phyloP scores from a whole-genome alignment of 2,113 vertebrate genomes.

The Amazona guildingii region DNA sequence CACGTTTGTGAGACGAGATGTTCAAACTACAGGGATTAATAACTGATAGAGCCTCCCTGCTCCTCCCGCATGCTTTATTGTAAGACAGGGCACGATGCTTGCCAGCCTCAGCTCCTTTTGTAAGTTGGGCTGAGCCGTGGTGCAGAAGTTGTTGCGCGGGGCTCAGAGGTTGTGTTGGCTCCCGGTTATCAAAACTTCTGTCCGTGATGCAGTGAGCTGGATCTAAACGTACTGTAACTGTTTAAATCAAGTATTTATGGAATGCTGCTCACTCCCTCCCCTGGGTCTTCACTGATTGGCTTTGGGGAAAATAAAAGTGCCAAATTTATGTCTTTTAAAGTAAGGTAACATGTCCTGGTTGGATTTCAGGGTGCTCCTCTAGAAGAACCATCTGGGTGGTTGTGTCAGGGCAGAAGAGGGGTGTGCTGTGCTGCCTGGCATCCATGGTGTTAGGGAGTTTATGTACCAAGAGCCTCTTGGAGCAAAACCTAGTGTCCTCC shows the following conservation, averaged over 20 bases:
- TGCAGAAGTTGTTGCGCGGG: fast-evolving
- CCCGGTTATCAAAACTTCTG: fast-evolving
- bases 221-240: neutral
- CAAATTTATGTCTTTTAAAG: fast-evolving
- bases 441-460: fast-evolving
- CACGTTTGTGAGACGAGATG: neutral
- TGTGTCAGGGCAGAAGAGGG: fast-evolving
- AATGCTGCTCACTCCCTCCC: neutral
- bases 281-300: neutral
- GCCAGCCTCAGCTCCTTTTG: neutral
- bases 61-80: neutral
- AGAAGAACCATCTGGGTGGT: fast-evolving
- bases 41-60: neutral
- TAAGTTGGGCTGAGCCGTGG: neutral
- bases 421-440: fast-evolving
- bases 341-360: fast-evolving
- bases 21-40: neutral
- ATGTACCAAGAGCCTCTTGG: fast-evolving
- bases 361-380: neutral
- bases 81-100: fast-evolving
- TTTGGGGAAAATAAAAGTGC: neutral
- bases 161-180: fast-evolving
- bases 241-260: neutral
- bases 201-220: neutral
- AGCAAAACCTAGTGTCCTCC: neutral